Evolutionary conservation across 1,140 invertebrate species (phyloP).

Genomic region (Zaprionus taronus): DNA sequence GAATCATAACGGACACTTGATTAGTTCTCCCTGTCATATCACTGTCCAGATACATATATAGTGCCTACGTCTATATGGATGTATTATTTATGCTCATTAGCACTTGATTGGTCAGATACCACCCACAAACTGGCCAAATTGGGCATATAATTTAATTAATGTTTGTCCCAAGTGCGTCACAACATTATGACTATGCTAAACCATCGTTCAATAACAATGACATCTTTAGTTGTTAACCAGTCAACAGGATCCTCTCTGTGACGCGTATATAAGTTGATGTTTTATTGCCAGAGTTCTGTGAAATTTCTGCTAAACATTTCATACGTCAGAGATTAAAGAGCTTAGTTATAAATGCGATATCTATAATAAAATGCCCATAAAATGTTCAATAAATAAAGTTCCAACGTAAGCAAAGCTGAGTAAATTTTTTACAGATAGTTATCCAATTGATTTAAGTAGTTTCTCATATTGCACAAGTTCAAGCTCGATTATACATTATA

Average conservation of each 20-base stretch:
- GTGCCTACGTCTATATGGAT: conserved; percentile 8
- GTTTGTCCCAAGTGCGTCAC: conserved; percentile 28
- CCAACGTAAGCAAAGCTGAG: background rate
- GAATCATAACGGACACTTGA: conserved; percentile 44
- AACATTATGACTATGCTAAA: conserved; percentile 39
- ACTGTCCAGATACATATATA: conserved; percentile 27
- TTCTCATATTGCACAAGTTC: background rate
- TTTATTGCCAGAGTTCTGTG: background rate
- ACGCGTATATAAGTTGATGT: background rate
- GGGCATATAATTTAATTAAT: conserved; percentile 34
- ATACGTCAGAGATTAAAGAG: background rate
- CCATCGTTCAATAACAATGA: background rate
- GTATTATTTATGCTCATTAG: conserved; percentile 21
- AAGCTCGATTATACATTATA: background rate
- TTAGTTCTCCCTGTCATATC: conserved; percentile 40
- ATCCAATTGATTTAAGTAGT: background rate
- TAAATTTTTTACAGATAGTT: background rate
- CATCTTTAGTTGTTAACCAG: conserved; percentile 9
- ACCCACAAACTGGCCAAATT: conserved; percentile 24
- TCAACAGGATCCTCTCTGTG: conserved; percentile 4
- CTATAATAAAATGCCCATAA: background rate
- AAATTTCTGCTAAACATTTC: background rate
- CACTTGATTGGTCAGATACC: conserved; percentile 8
- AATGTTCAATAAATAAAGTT: background rate
- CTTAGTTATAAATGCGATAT: background rate